Conservation (phyloP, 2,113 vertebrate species). For the Chrysemys picta region DNA sequence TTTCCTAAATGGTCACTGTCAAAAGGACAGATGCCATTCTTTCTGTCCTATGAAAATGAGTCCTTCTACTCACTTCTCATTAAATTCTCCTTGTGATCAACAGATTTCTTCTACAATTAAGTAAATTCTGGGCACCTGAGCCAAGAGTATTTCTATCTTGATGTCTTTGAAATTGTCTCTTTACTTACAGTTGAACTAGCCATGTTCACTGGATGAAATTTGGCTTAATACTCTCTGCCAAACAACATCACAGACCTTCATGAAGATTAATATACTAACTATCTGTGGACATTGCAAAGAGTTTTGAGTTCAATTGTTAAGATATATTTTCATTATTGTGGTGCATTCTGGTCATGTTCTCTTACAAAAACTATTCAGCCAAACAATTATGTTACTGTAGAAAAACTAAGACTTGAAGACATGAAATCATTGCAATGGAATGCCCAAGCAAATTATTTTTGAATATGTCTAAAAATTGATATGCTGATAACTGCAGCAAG, state of each 20-base stretch:
- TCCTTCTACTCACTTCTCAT: background rate
- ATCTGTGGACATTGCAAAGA: background rate
- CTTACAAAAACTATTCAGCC: background rate
- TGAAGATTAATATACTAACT: background rate
- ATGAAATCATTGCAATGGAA: background rate
- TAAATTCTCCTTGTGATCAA: background rate
- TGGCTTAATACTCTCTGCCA: background rate
- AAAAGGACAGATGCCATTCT: background rate
- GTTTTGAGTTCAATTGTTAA: background rate
- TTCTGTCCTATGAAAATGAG: background rate
- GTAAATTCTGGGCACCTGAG: background rate
- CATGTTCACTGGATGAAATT: background rate
- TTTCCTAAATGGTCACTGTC: background rate
- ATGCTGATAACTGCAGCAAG: constrained; percentile 52
- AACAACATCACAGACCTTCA: background rate
- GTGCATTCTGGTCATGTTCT: background rate
- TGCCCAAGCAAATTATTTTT: constrained; percentile 55
- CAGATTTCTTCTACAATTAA: background rate
- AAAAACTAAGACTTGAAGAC: constrained; percentile 42
- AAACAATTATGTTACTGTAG: background rate
- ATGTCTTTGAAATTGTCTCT: background rate
- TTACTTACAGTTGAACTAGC: background rate
- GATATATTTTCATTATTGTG: background rate
- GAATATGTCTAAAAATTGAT: constrained; percentile 55
- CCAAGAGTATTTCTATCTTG: background rate